A percentile compares a stretch with the other conserved stretches of the same genome.
These are phyloP conservation scores for Gallinago undulata DNA, from an alignment of 2,113 vertebrate species.

Conservation along the genomic window DNA sequence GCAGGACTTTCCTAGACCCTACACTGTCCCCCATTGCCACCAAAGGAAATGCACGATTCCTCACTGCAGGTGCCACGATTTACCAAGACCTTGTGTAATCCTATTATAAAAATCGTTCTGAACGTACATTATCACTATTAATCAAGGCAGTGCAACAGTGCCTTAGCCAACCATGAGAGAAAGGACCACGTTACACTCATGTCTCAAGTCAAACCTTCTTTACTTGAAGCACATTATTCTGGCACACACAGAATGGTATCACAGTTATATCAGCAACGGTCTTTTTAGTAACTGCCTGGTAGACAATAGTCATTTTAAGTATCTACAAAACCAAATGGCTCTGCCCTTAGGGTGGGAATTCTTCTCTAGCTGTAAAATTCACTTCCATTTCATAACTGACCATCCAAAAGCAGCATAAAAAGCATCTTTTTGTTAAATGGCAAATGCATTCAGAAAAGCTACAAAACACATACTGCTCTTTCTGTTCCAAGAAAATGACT, in stretches of 20 bases:
- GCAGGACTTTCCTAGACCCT: not conserved
- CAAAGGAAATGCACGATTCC: not conserved
- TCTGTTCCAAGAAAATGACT: not conserved
- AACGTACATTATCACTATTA: not conserved
- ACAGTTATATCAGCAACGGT: not conserved
- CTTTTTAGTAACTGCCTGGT: not conserved
- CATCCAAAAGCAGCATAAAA: not conserved
- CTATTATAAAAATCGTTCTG: not conserved
- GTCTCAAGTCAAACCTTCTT: not conserved
- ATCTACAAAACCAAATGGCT: not conserved
- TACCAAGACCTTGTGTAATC: not conserved
- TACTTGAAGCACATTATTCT: not conserved
- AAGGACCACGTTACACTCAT: not conserved
- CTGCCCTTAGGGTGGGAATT: not conserved
- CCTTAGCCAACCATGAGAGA: not conserved
- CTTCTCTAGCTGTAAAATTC: not conserved
- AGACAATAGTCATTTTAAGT: not conserved
- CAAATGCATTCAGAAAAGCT: not conserved
- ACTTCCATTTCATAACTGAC: not conserved
- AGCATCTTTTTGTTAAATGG: not conserved
- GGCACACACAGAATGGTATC: not conserved
- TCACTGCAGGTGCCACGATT: rapidly evolving
- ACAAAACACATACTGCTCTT: not conserved
- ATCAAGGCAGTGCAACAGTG: not conserved
- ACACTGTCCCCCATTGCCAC: not conserved